Percentiles rank a stretch among this genome's conserved stretches.
These are phyloP conservation scores for Bombus waltoni DNA, from an alignment of 1,140 invertebrate species.

Conservation along the genomic window DNA sequence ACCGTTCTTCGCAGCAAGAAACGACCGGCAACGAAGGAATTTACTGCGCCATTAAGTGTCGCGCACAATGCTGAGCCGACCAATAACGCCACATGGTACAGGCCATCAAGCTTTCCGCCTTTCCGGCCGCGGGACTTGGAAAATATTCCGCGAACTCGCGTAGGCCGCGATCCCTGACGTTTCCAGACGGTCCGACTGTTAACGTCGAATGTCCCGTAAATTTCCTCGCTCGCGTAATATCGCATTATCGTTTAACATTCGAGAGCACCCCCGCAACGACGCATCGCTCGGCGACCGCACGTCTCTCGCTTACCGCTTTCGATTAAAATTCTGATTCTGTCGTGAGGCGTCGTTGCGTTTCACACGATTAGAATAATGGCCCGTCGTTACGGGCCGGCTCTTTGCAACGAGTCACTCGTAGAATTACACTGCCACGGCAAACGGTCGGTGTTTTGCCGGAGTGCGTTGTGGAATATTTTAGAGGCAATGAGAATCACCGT, in stretches of 20 bases:
- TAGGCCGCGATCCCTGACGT: background rate
- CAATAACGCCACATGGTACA: constrained; percentile 19
- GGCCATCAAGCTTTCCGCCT: background rate
- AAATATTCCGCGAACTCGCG: background rate
- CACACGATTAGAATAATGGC: constrained; percentile 22
- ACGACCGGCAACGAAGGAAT: constrained; percentile 42
- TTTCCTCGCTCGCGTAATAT: background rate
- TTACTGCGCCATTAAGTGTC: constrained; percentile 54
- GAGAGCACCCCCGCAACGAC: background rate
- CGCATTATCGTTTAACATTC: background rate
- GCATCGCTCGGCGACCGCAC: background rate
- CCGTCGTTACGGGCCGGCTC: background rate
- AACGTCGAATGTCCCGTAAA: background rate
- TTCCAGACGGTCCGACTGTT: background rate
- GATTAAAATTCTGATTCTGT: constrained; percentile 27
- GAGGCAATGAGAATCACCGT: background rate
- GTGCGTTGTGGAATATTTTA: background rate
- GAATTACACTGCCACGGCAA: background rate
- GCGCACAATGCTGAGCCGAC: constrained; percentile 8
- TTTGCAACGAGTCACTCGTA: background rate
- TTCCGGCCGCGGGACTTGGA: background rate
- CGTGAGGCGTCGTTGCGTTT: constrained; percentile 8
- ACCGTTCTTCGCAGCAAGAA: constrained; percentile 14
- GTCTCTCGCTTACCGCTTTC: background rate
- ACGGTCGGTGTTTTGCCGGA: background rate